Evolutionary conservation across 2,888 invertebrate species (phyloP), one percentile per base, ranked within the genome.

Genomic region (Podabrus alpinus): DNA sequence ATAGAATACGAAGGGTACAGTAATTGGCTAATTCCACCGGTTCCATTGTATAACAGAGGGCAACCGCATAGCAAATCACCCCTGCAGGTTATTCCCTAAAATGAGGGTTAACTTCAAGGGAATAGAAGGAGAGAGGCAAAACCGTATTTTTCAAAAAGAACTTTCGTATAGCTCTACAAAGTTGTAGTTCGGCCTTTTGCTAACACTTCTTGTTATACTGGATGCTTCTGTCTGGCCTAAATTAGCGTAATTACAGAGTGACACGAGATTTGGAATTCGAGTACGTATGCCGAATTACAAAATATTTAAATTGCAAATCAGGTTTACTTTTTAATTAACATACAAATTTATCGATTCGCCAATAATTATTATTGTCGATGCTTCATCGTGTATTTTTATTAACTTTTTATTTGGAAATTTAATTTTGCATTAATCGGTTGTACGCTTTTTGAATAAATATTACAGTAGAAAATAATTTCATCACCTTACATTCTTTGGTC

Each of bases 21-120:
- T 87, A 87, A 87, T 87, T 87, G 87, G 86, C 86, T 87, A 87
- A 87, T 86, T 86, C 85, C 84, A 86, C 84, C 86, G 83, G 86
- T 82, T 83, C 85, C 84, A 85, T 86, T 86, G 85, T 86, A 86
- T 86, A 86, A 86, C 86, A 86, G 86, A 85, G 86, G 86, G 86
- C 86, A 86, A 87, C 87, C 87, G 86, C 87, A 86, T 85, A 82
- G 85, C 85, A 86, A 86, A 86, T 86, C 86, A 85, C 85, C 86
- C 86, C 84, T 72, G 73, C 66, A 72, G 77, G 75, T 73, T 77
- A 71, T 71, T 71, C 73, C 75, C 70, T 66, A 72, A 71, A 71
- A 66, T 66, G 77, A 77, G 77, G 77, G 77, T 77, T 73, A 73
- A 74, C 74, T 77, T 45, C 77, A 64, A 74, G 69, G 73, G 74